These are phyloP conservation scores for Zoanthus solanderi DNA, from an alignment of 92 coral and sea anemone species.

Conservation along the genomic window DNA sequence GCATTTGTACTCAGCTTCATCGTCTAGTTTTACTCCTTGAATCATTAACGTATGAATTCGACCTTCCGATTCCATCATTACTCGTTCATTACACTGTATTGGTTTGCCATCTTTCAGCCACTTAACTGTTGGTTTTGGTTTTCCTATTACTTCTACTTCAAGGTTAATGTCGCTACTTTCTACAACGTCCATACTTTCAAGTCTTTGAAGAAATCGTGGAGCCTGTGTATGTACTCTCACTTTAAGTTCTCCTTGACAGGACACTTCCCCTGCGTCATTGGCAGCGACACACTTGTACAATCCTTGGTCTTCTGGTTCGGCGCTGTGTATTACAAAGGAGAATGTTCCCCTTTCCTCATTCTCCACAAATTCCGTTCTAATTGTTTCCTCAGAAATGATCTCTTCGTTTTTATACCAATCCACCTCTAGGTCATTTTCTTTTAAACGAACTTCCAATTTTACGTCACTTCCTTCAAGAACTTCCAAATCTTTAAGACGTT, in stretches of 20 bases:
- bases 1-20: conserved; percentile 91
- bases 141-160: conserved; percentile 91
- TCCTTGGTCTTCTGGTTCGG: conserved; percentile 80
- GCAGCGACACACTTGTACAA: conserved; percentile 80
- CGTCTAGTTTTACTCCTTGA: conserved; percentile 65
- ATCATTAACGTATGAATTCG: conserved; percentile 85
- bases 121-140: conserved; percentile 83
- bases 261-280: conserved; percentile 76
- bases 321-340: conserved; percentile 67
- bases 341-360: conserved; percentile 73
- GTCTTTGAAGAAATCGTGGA: conserved; percentile 87
- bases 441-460: conserved; percentile 81
- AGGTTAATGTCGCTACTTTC: conserved; percentile 79
- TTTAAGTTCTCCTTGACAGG: conserved; percentile 66
- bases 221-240: conserved; percentile 61
- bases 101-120: conserved; percentile 90
- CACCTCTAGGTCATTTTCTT: conserved; percentile 82
- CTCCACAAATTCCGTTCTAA: conserved; percentile 69
- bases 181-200: conserved; percentile 79
- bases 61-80: conserved; percentile 70
- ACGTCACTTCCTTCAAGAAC: conserved; percentile 68
- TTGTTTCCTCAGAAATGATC: conserved; percentile 67
- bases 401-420: conserved; percentile 90
- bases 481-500: conserved; percentile 67
- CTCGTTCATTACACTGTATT: conserved; percentile 64